A percentile compares a stretch with the other conserved stretches of the same genome.
phyloP scores from a whole-genome alignment of 92 coral and sea anemone species.

The Zoanthus solanderi region DNA sequence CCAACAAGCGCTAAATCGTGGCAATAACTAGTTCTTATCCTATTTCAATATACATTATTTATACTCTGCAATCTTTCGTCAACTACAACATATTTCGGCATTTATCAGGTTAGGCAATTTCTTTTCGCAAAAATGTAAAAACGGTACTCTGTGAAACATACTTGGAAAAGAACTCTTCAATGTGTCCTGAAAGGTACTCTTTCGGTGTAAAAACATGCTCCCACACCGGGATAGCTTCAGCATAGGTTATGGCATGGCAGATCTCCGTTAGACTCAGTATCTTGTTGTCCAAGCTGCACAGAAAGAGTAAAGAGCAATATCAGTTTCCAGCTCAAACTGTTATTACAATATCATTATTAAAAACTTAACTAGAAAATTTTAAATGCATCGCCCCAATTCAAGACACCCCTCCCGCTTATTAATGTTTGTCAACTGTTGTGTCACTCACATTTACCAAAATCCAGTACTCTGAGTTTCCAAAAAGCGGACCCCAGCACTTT shows the following conservation, averaged over 20 bases:
- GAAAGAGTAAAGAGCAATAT: not conserved
- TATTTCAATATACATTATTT: too few relatives aligned
- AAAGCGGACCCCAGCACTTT: too few relatives aligned
- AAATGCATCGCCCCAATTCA: too few relatives aligned
- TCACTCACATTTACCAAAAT: too few relatives aligned
- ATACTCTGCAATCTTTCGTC: too few relatives aligned
- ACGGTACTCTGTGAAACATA: constrained; percentile 39
- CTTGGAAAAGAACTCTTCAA: constrained; percentile 98
- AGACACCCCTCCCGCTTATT: too few relatives aligned
- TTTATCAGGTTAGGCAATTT: not conserved
- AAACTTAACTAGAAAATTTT: too few relatives aligned
- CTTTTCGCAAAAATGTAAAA: not conserved
- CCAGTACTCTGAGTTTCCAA: too few relatives aligned
- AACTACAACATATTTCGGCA: not conserved
- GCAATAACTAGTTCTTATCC: too few relatives aligned
- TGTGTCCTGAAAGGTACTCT: constrained; percentile 91
- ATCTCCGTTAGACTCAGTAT: constrained; percentile 88
- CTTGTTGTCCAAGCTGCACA: constrained; percentile 82
- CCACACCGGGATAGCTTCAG: constrained; percentile 98
- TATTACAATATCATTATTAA: too few relatives aligned
- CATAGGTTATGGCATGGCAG: constrained; percentile 84
- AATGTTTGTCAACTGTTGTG: too few relatives aligned
- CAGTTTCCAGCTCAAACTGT: not conserved
- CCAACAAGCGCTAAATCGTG: too few relatives aligned
- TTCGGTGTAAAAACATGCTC: constrained; percentile 98